Evolutionary conservation across 2,797 vertebrate species (phyloP), one percentile per base, ranked within the genome.

Genomic region (Arnoldichthys spilopterus): DNA sequence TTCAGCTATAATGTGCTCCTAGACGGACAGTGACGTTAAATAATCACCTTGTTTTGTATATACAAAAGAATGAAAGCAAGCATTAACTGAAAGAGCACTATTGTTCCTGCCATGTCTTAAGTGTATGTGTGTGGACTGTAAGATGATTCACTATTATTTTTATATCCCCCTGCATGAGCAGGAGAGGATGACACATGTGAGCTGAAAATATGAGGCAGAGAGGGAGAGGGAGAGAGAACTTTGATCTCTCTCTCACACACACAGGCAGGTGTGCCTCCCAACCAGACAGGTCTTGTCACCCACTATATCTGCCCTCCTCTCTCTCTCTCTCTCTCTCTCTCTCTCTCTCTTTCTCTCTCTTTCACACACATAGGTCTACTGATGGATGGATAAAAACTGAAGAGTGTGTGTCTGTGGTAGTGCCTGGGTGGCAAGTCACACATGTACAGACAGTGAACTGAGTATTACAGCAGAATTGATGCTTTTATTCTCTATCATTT

Each of bases 231-330:
- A 76, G 62, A 70, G 49, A 56, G 64, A 85, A 82, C 84, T 86
- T 86, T 86, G 85, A 86, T n/a, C n/a, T 86, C 83, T 86, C 75
- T 51, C 54, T 80, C 61, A 62, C 80, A 73, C 72, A 78, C 56
- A 66, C 30, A 69, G 79, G 75, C 85, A 85, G 79, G 82, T 86
- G 79, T 71, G 73, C 83, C 77, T 85, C 83, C 83, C 80, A 78
- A 78, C 72, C 85, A 86, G 85, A 85, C 78, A 82, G 75, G 45
- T 78, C 74, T 78, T 76, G 83, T 82, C 85, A 79, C 77, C 81
- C 68, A 64, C 72, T 75, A 80, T 83, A 85, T 83, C 85, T 78
- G 61, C 49, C 71, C 66, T 72, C 75, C 77, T 76, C 70, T 72
- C 79, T 30, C 72, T 59, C 45, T 16, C 43, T 22, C 64, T 24